Evolutionary conservation across 2,797 vertebrate species (phyloP), one percentile per base, ranked within the genome.

Genomic region (Allochrocebus solatus): DNA sequence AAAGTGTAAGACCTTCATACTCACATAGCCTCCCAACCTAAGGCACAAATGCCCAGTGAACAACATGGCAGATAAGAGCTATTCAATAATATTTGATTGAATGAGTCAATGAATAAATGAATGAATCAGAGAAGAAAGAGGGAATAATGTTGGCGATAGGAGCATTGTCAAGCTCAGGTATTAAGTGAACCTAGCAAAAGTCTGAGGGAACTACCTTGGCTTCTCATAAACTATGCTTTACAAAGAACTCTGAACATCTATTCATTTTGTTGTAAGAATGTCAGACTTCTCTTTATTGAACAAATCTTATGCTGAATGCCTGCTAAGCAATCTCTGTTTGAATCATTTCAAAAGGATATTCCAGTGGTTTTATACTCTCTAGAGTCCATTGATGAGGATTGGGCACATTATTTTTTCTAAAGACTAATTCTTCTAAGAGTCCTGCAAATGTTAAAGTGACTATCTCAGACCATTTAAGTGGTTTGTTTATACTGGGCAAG

Each of bases 391-490:
- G 36, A 5, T 36, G 61, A 80, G 21, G 17, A 50, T 8, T 48
- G 19, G 14, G 46, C 6, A 55, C 5, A 2, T 57, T 83, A 33
- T 36, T 72, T 79, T 94, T 76, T 74, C 30, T 89, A 84, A 93
- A 95, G 24, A 43, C 39, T 46, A 85, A 57, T 53, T 89, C 30
- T 89, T 28, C 33, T 88, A 93, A 82, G 43, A 36, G 4, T 78
- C 19, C 21, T 80, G 14, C 21, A 92, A 67, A 96, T 91, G 2
- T 82, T 94, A 22, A 80, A 48, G 33, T 97, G 74, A 59, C 84
- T 83, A 75, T 30, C 16, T 91, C 83, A 94, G 48, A 93, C 12
- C 64, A 88, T 85, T 97, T 93, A 61, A 72, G 79, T 67, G 59
- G 19, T 17, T 93, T 87, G 9, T 80, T 94, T 79, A 17, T 17